These are phyloP conservation scores for Drosophila elegans DNA, from an alignment of 1,140 invertebrate genomes.

Conservation along the genomic window DNA sequence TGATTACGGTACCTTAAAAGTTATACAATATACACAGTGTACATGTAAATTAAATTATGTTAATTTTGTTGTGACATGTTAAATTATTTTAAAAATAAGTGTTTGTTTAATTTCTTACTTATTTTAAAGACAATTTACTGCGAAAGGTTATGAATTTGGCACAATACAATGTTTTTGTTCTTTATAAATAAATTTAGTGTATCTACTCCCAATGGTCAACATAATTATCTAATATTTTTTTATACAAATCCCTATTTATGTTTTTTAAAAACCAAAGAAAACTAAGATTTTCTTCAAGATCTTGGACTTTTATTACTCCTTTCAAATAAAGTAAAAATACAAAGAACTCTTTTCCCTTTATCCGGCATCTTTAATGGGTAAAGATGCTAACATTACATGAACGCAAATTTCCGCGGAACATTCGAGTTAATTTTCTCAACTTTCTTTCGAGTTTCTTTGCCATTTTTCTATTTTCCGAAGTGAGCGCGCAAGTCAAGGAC, in stretches of 20 bases:
- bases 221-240: background rate
- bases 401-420: conserved; percentile 26
- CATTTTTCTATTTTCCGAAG: background rate
- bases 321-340: background rate
- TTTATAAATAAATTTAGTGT: too few species aligned
- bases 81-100: too few species aligned
- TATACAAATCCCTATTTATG: background rate
- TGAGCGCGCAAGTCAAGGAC: conserved; percentile 32
- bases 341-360: conserved; percentile 11
- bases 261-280: background rate
- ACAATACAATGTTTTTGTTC: too few species aligned
- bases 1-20: too few species aligned
- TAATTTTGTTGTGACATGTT: too few species aligned
- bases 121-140: too few species aligned
- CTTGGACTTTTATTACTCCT: background rate
- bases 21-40: too few species aligned
- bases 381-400: conserved; percentile 34
- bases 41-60: too few species aligned
- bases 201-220: too few species aligned
- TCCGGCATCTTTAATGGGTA: conserved; percentile 10
- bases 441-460: conserved; percentile 1
- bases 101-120: too few species aligned
- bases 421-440: conserved; percentile 33
- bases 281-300: too few species aligned
- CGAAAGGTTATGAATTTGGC: too few species aligned